These are phyloP conservation scores for Drosophila takahashii DNA, from an alignment of 1,140 invertebrate genomes.

Conservation along the genomic window DNA sequence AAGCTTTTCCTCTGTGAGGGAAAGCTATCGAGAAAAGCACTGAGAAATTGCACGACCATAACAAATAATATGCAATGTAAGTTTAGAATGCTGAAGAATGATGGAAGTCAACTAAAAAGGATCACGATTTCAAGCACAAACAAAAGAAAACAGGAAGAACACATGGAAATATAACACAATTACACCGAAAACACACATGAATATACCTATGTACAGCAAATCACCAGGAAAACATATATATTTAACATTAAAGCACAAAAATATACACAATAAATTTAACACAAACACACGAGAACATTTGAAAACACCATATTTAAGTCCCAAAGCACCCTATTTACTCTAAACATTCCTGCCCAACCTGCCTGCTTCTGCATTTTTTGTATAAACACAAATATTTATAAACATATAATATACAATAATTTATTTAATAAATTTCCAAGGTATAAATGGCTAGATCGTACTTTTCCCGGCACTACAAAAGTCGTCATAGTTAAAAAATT, in stretches of 20 bases:
- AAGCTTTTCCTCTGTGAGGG: constrained; percentile 50
- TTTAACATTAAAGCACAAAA: neutral
- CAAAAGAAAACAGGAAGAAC: constrained; percentile 11
- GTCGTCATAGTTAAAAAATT: constrained; percentile 90
- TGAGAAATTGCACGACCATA: constrained; percentile 52
- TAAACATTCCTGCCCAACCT: neutral
- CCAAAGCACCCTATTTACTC: neutral
- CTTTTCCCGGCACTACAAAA: constrained; percentile 88
- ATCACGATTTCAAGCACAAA: constrained; percentile 7
- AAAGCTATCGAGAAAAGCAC: constrained; percentile 54
- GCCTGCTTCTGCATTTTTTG: constrained; percentile 18
- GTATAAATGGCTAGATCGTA: constrained; percentile 92
- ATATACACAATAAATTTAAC: neutral
- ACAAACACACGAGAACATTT: neutral
- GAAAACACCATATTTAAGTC: neutral
- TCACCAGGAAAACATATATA: neutral
- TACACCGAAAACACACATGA: neutral
- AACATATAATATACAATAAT: neutral
- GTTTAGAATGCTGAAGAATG: constrained; percentile 24
- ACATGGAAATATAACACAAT: constrained; percentile 9
- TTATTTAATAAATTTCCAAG: constrained; percentile 83
- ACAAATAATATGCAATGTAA: constrained; percentile 47
- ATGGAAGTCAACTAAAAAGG: constrained; percentile 5
- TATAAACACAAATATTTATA: neutral
- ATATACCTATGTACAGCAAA: no score